phyloP scores from a whole-genome alignment of 2,888 invertebrate species.

The Lasius platythorax region DNA sequence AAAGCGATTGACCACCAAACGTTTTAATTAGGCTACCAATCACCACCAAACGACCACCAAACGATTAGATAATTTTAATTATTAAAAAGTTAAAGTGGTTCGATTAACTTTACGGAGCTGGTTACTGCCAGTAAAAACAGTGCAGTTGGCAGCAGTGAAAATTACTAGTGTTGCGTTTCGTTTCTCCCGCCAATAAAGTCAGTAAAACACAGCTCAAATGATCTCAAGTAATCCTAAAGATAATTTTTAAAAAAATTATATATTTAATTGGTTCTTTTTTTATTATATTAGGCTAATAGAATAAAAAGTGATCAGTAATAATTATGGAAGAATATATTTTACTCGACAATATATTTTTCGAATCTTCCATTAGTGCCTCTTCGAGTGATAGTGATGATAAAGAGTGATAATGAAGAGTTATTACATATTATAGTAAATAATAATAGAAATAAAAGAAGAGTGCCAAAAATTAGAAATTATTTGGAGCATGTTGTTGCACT shows the following conservation, averaged over 20 bases:
- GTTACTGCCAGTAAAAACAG: background rate
- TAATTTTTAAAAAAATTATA: too few species aligned
- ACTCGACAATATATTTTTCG: constrained; percentile 19
- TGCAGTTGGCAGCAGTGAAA: constrained; percentile 7
- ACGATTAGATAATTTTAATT: too few species aligned
- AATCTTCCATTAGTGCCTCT: constrained; percentile 1
- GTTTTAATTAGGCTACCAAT: too few species aligned
- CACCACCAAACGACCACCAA: too few species aligned
- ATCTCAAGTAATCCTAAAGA: too few species aligned
- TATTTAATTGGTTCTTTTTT: too few species aligned
- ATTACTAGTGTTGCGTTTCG: background rate
- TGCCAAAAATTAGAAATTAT: constrained; percentile 23
- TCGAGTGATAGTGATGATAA: constrained; percentile 8
- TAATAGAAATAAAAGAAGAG: background rate
- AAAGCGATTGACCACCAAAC: too few species aligned
- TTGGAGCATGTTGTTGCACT: background rate
- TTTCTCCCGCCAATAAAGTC: background rate
- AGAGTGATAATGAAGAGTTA: constrained; percentile 14
- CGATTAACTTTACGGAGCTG: too few species aligned
- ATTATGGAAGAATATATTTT: constrained; percentile 17
- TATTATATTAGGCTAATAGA: too few species aligned
- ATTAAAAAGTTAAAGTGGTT: too few species aligned
- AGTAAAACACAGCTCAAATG: too few species aligned
- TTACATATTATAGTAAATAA: constrained; percentile 8
- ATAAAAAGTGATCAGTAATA: too few species aligned